Evolutionary conservation across 2,797 vertebrate genomes (phyloP).

Genomic region (Trichosurus vulpecula): DNA sequence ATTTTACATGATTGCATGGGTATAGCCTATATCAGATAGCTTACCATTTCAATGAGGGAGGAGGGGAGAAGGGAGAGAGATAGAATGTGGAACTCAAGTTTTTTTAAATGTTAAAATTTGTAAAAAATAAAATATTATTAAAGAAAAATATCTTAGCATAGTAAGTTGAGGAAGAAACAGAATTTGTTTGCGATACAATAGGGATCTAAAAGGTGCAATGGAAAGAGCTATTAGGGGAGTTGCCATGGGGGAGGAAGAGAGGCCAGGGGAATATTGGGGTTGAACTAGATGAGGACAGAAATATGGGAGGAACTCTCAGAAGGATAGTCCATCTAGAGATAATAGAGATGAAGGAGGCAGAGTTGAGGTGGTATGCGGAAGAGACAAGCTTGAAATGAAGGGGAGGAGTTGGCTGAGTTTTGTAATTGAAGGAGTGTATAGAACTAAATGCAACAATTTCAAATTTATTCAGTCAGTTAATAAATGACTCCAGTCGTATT

Average conservation of each 20-base stretch:
- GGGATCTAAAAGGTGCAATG: background rate
- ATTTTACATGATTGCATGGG: background rate
- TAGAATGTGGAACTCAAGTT: background rate
- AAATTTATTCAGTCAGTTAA: background rate
- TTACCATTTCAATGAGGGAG: background rate
- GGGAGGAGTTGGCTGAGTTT: background rate
- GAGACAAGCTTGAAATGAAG: background rate
- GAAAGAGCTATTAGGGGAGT: background rate
- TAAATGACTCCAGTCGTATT: background rate
- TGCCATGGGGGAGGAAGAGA: background rate
- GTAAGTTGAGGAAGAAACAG: background rate
- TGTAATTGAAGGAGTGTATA: background rate
- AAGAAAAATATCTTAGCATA: background rate
- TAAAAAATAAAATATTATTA: background rate
- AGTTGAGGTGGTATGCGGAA: background rate
- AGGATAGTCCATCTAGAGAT: background rate
- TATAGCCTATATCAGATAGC: background rate
- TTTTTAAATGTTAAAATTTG: background rate
- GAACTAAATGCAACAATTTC: background rate
- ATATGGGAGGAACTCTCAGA: background rate
- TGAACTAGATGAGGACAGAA: background rate
- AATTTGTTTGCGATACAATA: background rate
- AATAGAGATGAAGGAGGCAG: background rate
- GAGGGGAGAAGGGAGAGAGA: background rate
- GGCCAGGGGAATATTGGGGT: background rate